These are phyloP conservation scores for Zaprionus africanus DNA, from an alignment of 1,140 invertebrate species.

Conservation along the genomic window DNA sequence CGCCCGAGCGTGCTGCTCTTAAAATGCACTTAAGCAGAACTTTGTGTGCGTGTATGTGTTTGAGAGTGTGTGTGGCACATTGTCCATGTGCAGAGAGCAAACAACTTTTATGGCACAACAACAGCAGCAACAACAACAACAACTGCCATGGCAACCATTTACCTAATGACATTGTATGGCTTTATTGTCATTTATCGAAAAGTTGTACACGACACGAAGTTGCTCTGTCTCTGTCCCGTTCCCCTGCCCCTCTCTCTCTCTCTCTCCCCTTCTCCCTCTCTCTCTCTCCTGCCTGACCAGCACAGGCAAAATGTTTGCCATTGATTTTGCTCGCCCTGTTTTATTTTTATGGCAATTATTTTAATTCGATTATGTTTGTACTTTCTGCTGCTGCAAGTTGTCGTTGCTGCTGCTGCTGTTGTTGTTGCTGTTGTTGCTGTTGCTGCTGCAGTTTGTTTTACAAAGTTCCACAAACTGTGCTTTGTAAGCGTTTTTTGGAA, in stretches of 20 bases:
- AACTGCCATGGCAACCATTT: constrained; percentile 54
- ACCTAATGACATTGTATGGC: constrained; percentile 75
- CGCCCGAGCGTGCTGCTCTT: constrained; percentile 26
- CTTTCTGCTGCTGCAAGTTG: constrained; percentile 23
- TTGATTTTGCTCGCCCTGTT: constrained; percentile 42
- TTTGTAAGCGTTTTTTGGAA: constrained; percentile 13
- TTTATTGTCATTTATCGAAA: constrained; percentile 78
- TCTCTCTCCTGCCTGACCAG: constrained; percentile 15
- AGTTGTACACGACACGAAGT: constrained; percentile 64
- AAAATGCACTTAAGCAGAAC: constrained; percentile 65
- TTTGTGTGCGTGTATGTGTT: not conserved
- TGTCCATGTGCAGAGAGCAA: constrained; percentile 30
- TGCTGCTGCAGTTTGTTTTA: constrained; percentile 28
- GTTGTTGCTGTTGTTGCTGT: constrained; percentile 2
- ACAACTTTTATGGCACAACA: constrained; percentile 63
- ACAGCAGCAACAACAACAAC: not conserved
- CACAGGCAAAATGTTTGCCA: constrained; percentile 50
- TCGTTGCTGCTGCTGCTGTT: constrained; percentile 4
- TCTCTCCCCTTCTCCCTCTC: not conserved
- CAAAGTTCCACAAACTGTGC: constrained; percentile 27
- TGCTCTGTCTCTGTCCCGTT: not conserved
- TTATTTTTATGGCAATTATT: constrained; percentile 61
- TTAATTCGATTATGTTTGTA: constrained; percentile 63
- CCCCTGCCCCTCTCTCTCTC: not conserved
- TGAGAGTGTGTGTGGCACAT: constrained; percentile 19